A percentile compares a stretch with the other conserved stretches of the same genome.
phyloP scores from a whole-genome alignment of 1,140 invertebrate genomes.

The Neodiprion fabricii region DNA sequence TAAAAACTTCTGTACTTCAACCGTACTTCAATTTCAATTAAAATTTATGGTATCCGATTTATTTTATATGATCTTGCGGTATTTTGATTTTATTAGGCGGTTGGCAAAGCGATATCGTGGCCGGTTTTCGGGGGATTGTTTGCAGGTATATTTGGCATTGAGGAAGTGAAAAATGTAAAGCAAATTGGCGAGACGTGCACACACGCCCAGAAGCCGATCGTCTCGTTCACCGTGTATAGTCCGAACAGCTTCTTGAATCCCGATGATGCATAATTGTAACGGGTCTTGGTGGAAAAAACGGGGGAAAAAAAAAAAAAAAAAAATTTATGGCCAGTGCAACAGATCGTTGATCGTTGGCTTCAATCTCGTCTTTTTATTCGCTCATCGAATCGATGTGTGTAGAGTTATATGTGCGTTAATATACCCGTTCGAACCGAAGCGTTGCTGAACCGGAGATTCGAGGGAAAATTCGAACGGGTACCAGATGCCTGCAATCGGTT shows the following conservation, averaged over 20 bases:
- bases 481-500: background rate
- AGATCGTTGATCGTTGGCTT: background rate
- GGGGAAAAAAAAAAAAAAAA: background rate
- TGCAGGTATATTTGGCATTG: background rate
- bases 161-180: background rate
- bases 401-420: background rate
- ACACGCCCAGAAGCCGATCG: background rate
- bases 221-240: background rate
- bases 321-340: background rate
- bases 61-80: too few species aligned
- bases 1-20: too few species aligned
- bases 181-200: background rate
- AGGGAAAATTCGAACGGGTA: background rate
- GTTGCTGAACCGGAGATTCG: too few species aligned
- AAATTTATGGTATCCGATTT: too few species aligned
- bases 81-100: too few species aligned
- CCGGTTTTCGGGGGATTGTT: background rate
- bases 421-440: too few species aligned
- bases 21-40: too few species aligned
- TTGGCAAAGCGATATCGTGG: too few species aligned
- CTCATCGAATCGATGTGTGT: background rate
- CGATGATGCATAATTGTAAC: background rate
- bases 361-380: background rate
- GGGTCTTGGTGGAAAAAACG: background rate
- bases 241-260: background rate